These are phyloP conservation scores for Pocillopora damicornis DNA, from an alignment of 64 coral and sea anemone genomes.

Conservation along the genomic window DNA sequence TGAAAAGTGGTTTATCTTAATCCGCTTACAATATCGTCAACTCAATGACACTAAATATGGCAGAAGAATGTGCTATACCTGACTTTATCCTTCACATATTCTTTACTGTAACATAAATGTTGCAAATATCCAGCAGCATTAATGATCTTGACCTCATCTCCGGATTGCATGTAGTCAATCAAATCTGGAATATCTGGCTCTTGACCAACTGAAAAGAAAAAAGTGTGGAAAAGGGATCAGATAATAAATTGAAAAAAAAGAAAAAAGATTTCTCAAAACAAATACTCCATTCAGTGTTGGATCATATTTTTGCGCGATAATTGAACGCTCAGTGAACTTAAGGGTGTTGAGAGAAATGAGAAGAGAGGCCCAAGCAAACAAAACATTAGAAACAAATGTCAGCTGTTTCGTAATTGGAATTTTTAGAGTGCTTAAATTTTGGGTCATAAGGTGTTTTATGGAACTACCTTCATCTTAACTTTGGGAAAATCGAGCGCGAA, in stretches of 20 bases:
- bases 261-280: neutral
- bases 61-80: slow-evolving; percentile 39
- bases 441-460: too few relatives aligned
- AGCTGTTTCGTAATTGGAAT: neutral
- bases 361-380: neutral
- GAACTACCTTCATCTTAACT: too few relatives aligned
- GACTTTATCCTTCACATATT: slow-evolving; percentile 84
- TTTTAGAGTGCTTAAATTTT: too few relatives aligned
- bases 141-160: slow-evolving; percentile 62
- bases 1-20: too few relatives aligned
- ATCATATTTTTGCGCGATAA: too few relatives aligned
- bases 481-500: too few relatives aligned
- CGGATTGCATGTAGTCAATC: slow-evolving; percentile 89
- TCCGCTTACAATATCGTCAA: too few relatives aligned
- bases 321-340: too few relatives aligned
- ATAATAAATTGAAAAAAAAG: neutral
- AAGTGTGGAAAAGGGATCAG: neutral
- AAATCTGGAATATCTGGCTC: slow-evolving; percentile 88
- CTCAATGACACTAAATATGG: neutral
- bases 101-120: slow-evolving; percentile 82
- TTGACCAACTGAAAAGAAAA: slow-evolving; percentile 57
- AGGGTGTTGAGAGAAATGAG: too few relatives aligned
- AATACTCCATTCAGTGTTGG: too few relatives aligned
- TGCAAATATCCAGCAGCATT: slow-evolving; percentile 78
- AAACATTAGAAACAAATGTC: neutral